Base-by-base conservation (phyloP, 2,797 vertebrate species). In the Helicolenus hilgendorfi region DNA sequence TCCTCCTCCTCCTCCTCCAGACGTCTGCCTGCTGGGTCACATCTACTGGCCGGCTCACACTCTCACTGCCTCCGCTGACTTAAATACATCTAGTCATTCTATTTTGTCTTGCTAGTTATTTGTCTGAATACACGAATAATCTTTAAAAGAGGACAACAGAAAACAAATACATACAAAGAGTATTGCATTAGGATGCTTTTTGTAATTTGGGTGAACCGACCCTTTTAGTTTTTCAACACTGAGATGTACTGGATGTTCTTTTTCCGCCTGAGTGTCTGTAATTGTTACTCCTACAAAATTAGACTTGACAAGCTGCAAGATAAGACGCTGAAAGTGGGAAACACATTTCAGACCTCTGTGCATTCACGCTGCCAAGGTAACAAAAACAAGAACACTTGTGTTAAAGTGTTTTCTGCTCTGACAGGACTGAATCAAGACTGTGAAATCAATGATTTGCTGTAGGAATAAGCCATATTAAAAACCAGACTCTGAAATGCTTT, bases 51-150 rank as follows among this genome's bases (percentile, higher is more conserved):
- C 72, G 67, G 67, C 65, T 84, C 73, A 22, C 81, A 74, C 85
- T 87, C 71, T 79, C 84, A 56, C 84, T 82, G 73, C 24, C 27
- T 73, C 53, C 24, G 56, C 79, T 73, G n/a, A 53, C 38, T 24
- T 18, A 20, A 15, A 33, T 3, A 55, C 4, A 20, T 26, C 14
- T 4, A 22, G 41, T 29, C 29, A n/a, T 45, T 14, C 26, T 35
- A 35, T 26, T 53, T 3, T 13, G 4, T 38, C 15, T 64, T 35
- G 20, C 74, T 10, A 20, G 26, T n/a, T 31, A 5, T 18, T 10
- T 31, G 31, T 38, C 20, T 33, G 26, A 58, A 55, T 27, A 20
- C 1, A 20, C 7, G 7, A 67, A 15, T 71, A 18, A 36, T 11
- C 10, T 59, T 31, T 20, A n/a, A 60, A 45, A 33, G 64, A n/a